Evolutionary conservation across 2,113 vertebrate genomes (phyloP).

Genomic region (Psettodes erumei): DNA sequence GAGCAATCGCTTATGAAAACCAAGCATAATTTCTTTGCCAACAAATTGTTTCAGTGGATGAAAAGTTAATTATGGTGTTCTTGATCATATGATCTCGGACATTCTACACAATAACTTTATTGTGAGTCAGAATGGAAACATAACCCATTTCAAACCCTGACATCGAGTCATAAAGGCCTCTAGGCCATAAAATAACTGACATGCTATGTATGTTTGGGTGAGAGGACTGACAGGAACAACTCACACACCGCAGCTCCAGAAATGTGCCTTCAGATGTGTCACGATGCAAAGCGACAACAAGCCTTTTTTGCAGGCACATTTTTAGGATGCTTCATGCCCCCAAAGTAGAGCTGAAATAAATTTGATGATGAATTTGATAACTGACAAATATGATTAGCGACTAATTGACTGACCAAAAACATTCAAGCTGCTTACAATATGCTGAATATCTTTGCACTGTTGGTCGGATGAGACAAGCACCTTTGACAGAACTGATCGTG

Average conservation of each 20-base stretch:
- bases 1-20: background rate
- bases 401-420: background rate
- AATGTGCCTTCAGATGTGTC: conserved; percentile 19
- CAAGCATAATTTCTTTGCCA: conserved; percentile 20
- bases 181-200: conserved; percentile 7
- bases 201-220: conserved; percentile 18
- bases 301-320: background rate
- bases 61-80: conserved; percentile 38
- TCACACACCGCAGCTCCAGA: background rate
- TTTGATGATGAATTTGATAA: background rate
- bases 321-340: background rate
- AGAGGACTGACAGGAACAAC: too few relatives aligned
- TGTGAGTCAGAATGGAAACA: conserved; percentile 31
- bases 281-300: background rate
- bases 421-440: background rate
- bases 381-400: too few relatives aligned
- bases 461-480: too few relatives aligned
- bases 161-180: conserved; percentile 23
- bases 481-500: too few relatives aligned
- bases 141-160: conserved; percentile 19
- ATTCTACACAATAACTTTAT: conserved; percentile 25
- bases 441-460: background rate
- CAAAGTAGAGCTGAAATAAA: background rate
- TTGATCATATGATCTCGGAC: conserved; percentile 11
- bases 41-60: conserved; percentile 28